Percentiles rank a stretch among this genome's conserved stretches.
Conservation (phyloP, 1,140 invertebrate genomes). For the Antheraea pernyi region DNA sequence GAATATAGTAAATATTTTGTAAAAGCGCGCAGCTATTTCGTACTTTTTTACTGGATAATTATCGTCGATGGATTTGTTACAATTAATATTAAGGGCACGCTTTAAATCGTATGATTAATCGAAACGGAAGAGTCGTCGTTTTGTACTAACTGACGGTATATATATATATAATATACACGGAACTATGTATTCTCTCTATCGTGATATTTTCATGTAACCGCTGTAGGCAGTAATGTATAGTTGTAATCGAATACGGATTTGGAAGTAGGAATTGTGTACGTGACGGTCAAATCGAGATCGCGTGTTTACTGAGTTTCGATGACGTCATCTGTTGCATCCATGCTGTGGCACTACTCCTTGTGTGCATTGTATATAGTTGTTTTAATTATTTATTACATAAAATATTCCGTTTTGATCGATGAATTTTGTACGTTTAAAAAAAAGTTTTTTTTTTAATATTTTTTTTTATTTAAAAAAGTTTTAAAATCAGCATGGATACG, state of each 20-base stretch:
- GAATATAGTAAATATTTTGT: constrained; percentile 48
- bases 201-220: constrained; percentile 73
- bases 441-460: too few species aligned
- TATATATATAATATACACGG: constrained; percentile 14
- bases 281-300: too few species aligned
- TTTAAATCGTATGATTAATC: constrained; percentile 63
- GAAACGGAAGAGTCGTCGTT: constrained; percentile 30
- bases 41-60: constrained; percentile 67
- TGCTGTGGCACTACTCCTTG: constrained; percentile 22
- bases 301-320: not conserved
- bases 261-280: constrained; percentile 58
- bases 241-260: constrained; percentile 39
- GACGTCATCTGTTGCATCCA: constrained; percentile 48
- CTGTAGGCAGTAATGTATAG: constrained; percentile 30
- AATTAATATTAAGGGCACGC: constrained; percentile 65
- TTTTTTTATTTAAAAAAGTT: constrained; percentile 19
- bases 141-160: constrained; percentile 58
- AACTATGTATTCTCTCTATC: constrained; percentile 69
- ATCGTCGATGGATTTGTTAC: constrained; percentile 66
- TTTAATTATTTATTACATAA: constrained; percentile 54
- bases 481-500: constrained; percentile 43
- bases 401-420: constrained; percentile 32
- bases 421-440: constrained; percentile 25
- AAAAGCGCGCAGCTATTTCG: constrained; percentile 62
- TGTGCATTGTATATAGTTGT: constrained; percentile 53